Base-by-base conservation (phyloP, 2,797 vertebrate species). In the Staurois parvus region DNA sequence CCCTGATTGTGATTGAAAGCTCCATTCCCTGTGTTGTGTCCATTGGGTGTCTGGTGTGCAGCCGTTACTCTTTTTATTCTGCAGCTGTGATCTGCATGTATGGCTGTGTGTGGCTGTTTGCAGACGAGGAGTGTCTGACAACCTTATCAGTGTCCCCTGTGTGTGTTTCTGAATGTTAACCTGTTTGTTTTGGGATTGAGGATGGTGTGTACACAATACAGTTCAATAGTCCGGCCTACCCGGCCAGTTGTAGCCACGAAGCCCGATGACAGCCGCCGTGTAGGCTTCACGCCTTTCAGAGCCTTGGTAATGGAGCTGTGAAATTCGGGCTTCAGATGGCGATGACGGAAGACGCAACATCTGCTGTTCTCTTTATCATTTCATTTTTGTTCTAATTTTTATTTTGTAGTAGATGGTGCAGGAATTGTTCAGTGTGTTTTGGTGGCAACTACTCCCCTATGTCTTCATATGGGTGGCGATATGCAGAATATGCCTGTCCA, bases 141-240 rank as follows among this genome's bases (percentile, higher is more conserved):
- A 24, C 52, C 52, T 45, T 73, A 19, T 34, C 30, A n/a, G 10
- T 24, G n/a, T 40, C 12, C 37, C 19, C 11, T 4, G 28, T 59
- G 73, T 59, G 29, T 52, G 26, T 29, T n/a, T 56, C 48, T 30
- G 72, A 29, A 24, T 1, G 8, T 4, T 75, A 26, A 73, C 72
- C 11, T 45, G 13, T 73, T 73, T 73, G 34, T 28, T 66, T 73
- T 45, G 40, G 40, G 72, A 45, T 73, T 45, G 34, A 72, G 70
- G 12, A 9, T 37, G 9, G 10, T 11, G 70, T 40, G 70, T 45
- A 42, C 37, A 42, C 15, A 66, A 66, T 15, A 29, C 26, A 15
- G 64, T 66, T 28, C 64, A 66, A 66, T 66, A 12, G n/a, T 66
- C 64, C n/a, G 12, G 10, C 64, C 62, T 64, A 28, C 62, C n/a